Base-by-base conservation (phyloP, 1,140 invertebrate genomes). In the Dufourea novaeangliae region DNA sequence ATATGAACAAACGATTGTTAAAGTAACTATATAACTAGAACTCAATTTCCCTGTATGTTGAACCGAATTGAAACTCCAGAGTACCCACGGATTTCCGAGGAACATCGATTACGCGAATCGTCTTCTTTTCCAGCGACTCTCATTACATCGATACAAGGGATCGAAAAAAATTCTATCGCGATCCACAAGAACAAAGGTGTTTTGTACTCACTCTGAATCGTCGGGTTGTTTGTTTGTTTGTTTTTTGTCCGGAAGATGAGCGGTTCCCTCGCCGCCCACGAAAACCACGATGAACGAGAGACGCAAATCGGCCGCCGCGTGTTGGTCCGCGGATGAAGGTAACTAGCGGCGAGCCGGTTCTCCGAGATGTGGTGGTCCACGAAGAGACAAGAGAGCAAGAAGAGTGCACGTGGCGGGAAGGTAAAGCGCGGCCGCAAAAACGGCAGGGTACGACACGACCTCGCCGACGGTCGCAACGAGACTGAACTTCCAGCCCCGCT, bases 381-480 rank as follows among this genome's bases (percentile, higher is more conserved):
- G 20, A 11, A 22, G 20, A 5, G n/a, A 50, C 3, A n/a, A 25
- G 68, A 29, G 7, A 20, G 17, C 25, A n/a, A n/a, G 32, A 46
- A 56, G 34, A 66, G 22, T 52, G 70, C 82, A 83, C 82, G 82
- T 83, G 82, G 66, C 59, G 75, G 12, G 63, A 54, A 67, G 32
- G 54, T 12, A 25, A 27, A 52, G 56, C 32, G 17, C 29, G 41
- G 27, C 25, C 62, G 27, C 37, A 34, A 46, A 76, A 78, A 57
- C 67, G 32, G 22, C 14, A 32, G 22, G 67, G 63, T 70, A 57
- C 79, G 64, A 83, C 62, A 67, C 83, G 83, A 86, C 86, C 86
- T 80, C 83, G 77, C 46, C 87, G 87, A 83, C 85, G 86, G 83
- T 85, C 88, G 88, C 86, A 82, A 85, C 87, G 82, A 86, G 82